phyloP scores from a whole-genome alignment of 2,797 vertebrate species.

The Anguilla megastoma region DNA sequence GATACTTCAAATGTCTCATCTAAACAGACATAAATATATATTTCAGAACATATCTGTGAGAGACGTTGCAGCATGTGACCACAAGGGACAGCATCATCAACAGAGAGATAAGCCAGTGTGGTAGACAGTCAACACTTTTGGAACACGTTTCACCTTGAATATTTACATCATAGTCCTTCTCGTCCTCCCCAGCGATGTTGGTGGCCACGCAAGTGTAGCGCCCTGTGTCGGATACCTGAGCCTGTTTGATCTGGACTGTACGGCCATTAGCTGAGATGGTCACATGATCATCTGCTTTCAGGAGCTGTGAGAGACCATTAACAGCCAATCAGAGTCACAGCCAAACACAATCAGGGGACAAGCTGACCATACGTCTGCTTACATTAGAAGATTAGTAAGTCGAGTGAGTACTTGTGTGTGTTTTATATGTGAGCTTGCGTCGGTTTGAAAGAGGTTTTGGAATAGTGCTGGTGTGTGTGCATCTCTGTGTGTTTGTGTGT shows the following conservation, averaged over 20 bases:
- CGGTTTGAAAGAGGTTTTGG: background rate
- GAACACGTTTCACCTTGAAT: constrained; percentile 91
- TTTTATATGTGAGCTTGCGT: background rate
- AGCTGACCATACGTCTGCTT: background rate
- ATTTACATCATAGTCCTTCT: constrained; percentile 98
- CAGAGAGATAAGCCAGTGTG: background rate
- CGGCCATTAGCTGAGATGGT: constrained; percentile 78
- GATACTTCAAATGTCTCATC: background rate
- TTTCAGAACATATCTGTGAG: background rate
- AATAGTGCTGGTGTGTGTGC: background rate
- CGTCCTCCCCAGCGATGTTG: constrained; percentile 93
- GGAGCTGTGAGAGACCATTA: constrained; percentile 67
- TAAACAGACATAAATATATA: background rate
- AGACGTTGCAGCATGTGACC: background rate
- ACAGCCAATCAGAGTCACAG: background rate
- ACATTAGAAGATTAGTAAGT: background rate
- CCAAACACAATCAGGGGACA: background rate
- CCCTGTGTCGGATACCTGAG: constrained; percentile 89
- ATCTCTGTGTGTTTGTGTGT: background rate
- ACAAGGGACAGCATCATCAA: constrained; percentile 32
- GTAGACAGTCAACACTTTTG: background rate
- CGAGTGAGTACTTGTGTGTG: background rate
- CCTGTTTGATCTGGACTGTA: constrained; percentile 83
- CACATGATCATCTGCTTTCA: constrained; percentile 75
- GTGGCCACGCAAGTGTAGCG: constrained; percentile 93